Conservation (phyloP, 2,888 invertebrate species). For the Bimastos eiseni region DNA sequence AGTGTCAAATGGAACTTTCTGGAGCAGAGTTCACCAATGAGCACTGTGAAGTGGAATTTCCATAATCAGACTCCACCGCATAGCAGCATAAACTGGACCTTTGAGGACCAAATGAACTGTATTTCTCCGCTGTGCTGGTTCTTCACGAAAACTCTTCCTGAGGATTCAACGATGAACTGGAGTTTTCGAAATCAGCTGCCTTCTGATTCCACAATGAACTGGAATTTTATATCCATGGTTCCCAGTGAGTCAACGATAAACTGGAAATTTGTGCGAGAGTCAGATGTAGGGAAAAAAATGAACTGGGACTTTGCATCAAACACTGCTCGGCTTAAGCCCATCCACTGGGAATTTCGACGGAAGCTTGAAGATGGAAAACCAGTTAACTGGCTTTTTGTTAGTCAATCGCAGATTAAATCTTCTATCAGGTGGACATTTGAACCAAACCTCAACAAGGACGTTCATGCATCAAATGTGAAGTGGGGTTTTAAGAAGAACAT, state of each 20-base stretch:
- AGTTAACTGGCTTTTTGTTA: neutral
- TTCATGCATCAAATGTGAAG: neutral
- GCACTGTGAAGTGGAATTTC: conserved; percentile 10
- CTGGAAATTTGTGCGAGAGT: neutral
- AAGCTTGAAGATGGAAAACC: neutral
- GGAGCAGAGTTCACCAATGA: neutral
- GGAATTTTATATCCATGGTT: neutral
- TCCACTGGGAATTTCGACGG: neutral
- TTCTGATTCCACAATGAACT: neutral
- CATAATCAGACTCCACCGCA: neutral
- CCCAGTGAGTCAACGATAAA: neutral
- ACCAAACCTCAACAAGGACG: neutral
- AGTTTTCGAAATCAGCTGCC: neutral
- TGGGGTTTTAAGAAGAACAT: conserved; percentile 21
- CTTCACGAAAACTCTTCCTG: neutral
- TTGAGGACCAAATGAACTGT: neutral
- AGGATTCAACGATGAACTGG: neutral
- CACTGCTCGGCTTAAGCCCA: neutral
- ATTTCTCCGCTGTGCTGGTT: neutral
- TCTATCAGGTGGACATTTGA: neutral
- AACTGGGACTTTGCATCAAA: neutral
- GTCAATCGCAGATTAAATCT: neutral
- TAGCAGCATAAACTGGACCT: neutral
- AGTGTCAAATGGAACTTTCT: neutral
- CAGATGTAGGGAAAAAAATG: neutral